phyloP scores from a whole-genome alignment of 2,888 invertebrate genomes.

The Theretra japonica region DNA sequence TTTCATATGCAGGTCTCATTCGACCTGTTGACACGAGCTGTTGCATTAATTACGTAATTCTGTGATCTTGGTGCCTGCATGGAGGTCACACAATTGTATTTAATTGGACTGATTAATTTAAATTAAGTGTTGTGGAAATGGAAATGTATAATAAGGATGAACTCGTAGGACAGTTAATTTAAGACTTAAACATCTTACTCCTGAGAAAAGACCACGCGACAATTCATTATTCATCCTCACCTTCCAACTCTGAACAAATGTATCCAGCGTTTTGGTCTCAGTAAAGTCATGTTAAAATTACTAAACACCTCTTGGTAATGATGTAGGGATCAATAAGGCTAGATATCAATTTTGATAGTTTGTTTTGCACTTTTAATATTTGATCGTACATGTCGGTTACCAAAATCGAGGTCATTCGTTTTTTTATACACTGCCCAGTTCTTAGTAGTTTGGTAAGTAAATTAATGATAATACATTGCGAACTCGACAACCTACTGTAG shows the following conservation, averaged over 20 bases:
- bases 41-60: constrained; percentile 8
- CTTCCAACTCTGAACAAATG: no score
- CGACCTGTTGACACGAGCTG: neutral
- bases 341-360: no score
- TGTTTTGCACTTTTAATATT: no score
- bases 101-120: constrained; percentile 28
- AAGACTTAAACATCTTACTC: neutral
- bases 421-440: no score
- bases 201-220: no score
- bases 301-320: no score
- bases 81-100: neutral
- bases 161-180: neutral
- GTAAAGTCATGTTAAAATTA: no score
- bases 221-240: no score
- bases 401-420: no score
- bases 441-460: neutral
- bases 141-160: neutral
- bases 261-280: no score
- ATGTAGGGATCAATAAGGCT: no score
- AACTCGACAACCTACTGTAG: neutral
- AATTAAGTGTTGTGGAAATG: constrained; percentile 10
- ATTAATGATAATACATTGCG: neutral
- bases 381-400: no score
- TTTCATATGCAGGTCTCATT: neutral
- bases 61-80: neutral